A percentile compares a stretch with the other conserved stretches of the same genome.
phyloP scores from a whole-genome alignment of 2,797 vertebrate genomes.

The Chrysocyon brachyurus region DNA sequence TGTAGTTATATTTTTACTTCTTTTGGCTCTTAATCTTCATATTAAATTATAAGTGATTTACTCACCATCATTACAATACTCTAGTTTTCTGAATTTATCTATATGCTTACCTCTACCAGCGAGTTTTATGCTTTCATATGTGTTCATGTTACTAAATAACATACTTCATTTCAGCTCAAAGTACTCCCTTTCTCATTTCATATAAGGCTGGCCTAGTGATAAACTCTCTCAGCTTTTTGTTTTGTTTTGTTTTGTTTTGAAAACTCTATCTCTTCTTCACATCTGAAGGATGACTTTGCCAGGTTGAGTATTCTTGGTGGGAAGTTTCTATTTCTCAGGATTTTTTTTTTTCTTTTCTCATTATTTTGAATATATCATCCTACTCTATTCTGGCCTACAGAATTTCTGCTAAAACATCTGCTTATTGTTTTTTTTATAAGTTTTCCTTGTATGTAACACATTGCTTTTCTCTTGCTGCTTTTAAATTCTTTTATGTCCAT shows the following conservation, averaged over 20 bases:
- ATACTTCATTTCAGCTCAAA: not conserved
- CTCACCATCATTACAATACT: not conserved
- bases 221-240: not conserved
- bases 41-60: not conserved
- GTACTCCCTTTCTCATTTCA: not conserved
- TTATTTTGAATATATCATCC: not conserved
- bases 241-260: not conserved
- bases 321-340: not conserved
- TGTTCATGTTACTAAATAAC: not conserved
- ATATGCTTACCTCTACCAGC: not conserved
- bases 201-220: not conserved
- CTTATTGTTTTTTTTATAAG: not conserved
- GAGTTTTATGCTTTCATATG: not conserved
- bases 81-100: not conserved
- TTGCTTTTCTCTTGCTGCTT: not conserved
- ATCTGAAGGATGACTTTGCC: not conserved
- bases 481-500: not conserved
- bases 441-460: not conserved
- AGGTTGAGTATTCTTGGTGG: not conserved
- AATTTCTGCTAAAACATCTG: not conserved
- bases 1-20: not conserved
- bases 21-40: not conserved
- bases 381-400: not conserved
- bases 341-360: not conserved
- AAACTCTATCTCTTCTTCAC: not conserved